These are phyloP conservation scores for Syngnathus typhle DNA, from an alignment of 2,113 vertebrate genomes.

Conservation along the genomic window DNA sequence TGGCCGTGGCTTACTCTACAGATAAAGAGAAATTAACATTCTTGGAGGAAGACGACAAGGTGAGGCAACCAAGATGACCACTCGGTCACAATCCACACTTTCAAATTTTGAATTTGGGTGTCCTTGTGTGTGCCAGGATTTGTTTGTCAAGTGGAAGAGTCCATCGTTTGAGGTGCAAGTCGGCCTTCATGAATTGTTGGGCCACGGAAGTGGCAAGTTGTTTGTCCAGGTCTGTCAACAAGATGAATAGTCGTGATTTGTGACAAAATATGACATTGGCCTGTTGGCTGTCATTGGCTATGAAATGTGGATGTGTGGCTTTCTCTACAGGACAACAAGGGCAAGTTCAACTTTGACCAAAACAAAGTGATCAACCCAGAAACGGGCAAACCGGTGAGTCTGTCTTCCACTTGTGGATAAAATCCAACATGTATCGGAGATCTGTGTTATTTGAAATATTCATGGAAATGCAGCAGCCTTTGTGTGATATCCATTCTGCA, in stretches of 20 bases:
- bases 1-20: slow-evolving; percentile 79
- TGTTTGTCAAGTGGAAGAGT: slow-evolving; percentile 82
- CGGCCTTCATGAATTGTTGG: slow-evolving; percentile 84
- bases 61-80: slow-evolving; percentile 27
- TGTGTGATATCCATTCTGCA: neutral
- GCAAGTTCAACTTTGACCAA: slow-evolving; percentile 81
- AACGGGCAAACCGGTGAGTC: slow-evolving; percentile 77
- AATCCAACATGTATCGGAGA: neutral
- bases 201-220: slow-evolving; percentile 87
- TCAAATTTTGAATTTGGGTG: neutral
- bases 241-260: too few relatives aligned
- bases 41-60: slow-evolving; percentile 82
- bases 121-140: slow-evolving; percentile 65
- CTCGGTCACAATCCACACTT: neutral
- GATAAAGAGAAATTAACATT: slow-evolving; percentile 86
- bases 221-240: slow-evolving; percentile 78
- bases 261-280: too few relatives aligned
- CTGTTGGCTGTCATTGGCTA: too few relatives aligned
- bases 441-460: neutral
- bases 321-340: slow-evolving; percentile 73
- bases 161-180: slow-evolving; percentile 90
- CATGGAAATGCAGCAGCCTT: neutral
- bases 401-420: neutral
- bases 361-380: slow-evolving; percentile 79
- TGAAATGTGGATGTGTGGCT: neutral